Evolutionary conservation across 2,797 vertebrate genomes (phyloP).

Genomic region (Acanthiza pusilla): DNA sequence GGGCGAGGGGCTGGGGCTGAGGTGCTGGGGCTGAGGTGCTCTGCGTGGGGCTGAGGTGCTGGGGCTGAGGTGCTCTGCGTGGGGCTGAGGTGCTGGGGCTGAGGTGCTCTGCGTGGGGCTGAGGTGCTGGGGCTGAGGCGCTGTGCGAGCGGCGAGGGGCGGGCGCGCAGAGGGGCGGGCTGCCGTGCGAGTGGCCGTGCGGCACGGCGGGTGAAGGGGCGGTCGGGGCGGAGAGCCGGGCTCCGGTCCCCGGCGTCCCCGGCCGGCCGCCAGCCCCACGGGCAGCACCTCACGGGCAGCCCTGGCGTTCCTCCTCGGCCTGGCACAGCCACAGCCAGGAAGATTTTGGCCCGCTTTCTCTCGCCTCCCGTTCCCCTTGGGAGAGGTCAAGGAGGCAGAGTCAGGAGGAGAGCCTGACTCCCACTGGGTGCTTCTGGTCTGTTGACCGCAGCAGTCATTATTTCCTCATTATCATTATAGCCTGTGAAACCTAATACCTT

Average conservation of each 20-base stretch:
- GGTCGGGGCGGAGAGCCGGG: fast-evolving
- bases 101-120: neutral
- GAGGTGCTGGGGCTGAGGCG: neutral
- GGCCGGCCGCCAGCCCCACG: too few species aligned
- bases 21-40: neutral
- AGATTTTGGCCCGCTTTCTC: neutral
- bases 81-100: neutral
- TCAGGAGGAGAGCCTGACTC: neutral
- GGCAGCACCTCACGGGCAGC: neutral
- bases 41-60: neutral
- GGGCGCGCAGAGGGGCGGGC: neutral
- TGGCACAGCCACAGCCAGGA: neutral
- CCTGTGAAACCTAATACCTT: neutral
- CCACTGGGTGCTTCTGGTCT: neutral
- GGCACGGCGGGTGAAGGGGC: fast-evolving
- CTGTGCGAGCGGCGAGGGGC: neutral
- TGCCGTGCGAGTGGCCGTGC: fast-evolving
- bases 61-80: neutral
- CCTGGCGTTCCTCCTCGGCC: neutral
- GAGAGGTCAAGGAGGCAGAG: neutral
- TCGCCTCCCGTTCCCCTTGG: neutral
- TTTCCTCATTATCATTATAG: neutral
- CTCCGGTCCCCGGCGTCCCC: neutral
- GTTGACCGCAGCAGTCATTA: neutral
- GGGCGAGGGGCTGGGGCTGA: neutral